phyloP scores from a whole-genome alignment of 2,797 vertebrate species.

The Spinibarbus caldwelli region DNA sequence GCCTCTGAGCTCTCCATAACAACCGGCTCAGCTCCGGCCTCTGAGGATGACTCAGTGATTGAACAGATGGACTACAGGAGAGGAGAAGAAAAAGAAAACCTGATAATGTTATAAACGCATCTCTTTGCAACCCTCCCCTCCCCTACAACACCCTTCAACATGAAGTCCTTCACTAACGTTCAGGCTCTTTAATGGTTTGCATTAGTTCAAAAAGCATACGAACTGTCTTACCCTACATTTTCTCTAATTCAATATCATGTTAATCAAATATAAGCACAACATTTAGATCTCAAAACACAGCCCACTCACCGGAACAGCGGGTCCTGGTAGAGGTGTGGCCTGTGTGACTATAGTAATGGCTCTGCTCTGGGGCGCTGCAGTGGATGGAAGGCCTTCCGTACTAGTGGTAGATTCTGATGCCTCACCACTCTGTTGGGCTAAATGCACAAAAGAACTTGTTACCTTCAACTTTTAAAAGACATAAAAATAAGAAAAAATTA shows the following conservation, averaged over 20 bases:
- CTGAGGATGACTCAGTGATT: slow-evolving; percentile 76
- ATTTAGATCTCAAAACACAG: background rate
- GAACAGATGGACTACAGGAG: slow-evolving; percentile 83
- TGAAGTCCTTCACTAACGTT: background rate
- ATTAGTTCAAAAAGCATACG: background rate
- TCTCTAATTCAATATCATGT: background rate
- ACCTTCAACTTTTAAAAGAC: background rate
- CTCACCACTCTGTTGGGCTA: slow-evolving; percentile 78
- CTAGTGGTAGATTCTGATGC: slow-evolving; percentile 72
- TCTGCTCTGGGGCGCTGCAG: slow-evolving; percentile 74
- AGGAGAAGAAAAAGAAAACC: slow-evolving; percentile 25
- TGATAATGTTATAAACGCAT: slow-evolving; percentile 4
- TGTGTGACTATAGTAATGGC: slow-evolving; percentile 91
- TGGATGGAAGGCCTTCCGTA: slow-evolving; percentile 69
- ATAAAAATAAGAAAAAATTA: background rate
- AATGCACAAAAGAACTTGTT: slow-evolving; percentile 43
- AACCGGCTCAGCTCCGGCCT: slow-evolving; percentile 43
- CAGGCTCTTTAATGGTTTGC: background rate
- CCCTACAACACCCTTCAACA: background rate
- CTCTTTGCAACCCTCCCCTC: background rate
- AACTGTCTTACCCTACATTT: background rate
- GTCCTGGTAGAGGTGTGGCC: slow-evolving; percentile 85
- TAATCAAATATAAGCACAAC: background rate
- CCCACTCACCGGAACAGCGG: slow-evolving; percentile 86
- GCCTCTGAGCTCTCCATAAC: slow-evolving; percentile 72